Percentiles rank a stretch among this genome's conserved stretches.
Evolutionary conservation across 2,797 vertebrate species (phyloP).

Genomic region (Microhierax caerulescens): DNA sequence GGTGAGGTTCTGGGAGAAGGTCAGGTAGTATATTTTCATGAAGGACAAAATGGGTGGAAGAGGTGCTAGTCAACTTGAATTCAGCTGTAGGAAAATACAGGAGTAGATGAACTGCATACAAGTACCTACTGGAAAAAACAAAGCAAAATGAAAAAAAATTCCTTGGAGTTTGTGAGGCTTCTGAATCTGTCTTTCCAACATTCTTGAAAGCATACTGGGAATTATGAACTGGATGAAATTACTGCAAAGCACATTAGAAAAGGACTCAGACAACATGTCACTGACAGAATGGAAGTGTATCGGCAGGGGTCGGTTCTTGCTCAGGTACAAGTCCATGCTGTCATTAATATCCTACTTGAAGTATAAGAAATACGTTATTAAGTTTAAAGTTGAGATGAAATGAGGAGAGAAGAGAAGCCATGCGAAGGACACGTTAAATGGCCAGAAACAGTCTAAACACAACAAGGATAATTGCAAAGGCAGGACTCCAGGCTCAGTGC

Average conservation of each 20-base stretch:
- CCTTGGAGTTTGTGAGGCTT: background rate
- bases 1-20: background rate
- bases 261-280: background rate
- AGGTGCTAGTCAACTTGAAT: background rate
- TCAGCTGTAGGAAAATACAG: background rate
- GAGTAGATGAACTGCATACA: background rate
- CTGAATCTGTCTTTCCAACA: background rate
- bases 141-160: rapidly evolving
- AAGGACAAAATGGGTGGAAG: background rate
- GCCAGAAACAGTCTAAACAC: background rate
- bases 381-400: background rate
- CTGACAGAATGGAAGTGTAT: background rate
- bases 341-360: background rate
- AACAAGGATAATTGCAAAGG: background rate
- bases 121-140: background rate
- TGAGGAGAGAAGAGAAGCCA: background rate
- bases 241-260: background rate
- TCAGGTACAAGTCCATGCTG: background rate
- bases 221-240: background rate
- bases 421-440: background rate
- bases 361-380: background rate
- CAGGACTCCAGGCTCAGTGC: background rate
- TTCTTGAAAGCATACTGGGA: background rate
- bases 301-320: background rate
- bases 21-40: background rate